phyloP scores from a whole-genome alignment of 2,888 invertebrate genomes.

The Drosophila kokeensis region DNA sequence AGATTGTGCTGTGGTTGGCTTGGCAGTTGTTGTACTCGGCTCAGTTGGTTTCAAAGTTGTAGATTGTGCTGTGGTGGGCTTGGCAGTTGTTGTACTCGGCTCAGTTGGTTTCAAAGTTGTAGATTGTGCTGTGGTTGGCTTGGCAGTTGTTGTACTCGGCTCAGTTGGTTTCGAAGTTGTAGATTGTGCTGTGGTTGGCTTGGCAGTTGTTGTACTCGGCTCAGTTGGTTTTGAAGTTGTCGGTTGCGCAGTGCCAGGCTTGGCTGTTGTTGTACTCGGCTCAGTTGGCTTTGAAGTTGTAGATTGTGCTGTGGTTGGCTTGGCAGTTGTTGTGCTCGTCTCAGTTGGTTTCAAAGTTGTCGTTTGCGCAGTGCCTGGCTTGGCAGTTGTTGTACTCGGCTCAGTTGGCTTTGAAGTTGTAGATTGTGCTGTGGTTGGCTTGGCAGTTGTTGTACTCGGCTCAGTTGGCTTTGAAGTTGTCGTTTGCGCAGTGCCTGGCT shows the following conservation, averaged over 20 bases:
- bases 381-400: not conserved
- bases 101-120: constrained; percentile 6
- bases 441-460: not conserved
- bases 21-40: too few relatives aligned
- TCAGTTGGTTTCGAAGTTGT: not conserved
- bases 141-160: too few relatives aligned
- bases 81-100: too few relatives aligned
- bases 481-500: not conserved
- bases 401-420: not conserved
- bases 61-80: not conserved
- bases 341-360: not conserved
- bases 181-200: not conserved
- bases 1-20: not conserved
- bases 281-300: not conserved
- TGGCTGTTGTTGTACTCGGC: not conserved
- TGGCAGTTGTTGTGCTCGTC: not conserved
- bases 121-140: not conserved
- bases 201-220: not conserved
- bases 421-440: not conserved
- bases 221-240: not conserved
- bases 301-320: not conserved
- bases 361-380: not conserved
- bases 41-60: constrained; percentile 4
- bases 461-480: not conserved
- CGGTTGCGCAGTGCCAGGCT: not conserved